Percentiles rank a stretch among this genome's conserved stretches.
These are phyloP conservation scores for Papilio machaon DNA, from an alignment of 1,140 invertebrate species.

Conservation along the genomic window DNA sequence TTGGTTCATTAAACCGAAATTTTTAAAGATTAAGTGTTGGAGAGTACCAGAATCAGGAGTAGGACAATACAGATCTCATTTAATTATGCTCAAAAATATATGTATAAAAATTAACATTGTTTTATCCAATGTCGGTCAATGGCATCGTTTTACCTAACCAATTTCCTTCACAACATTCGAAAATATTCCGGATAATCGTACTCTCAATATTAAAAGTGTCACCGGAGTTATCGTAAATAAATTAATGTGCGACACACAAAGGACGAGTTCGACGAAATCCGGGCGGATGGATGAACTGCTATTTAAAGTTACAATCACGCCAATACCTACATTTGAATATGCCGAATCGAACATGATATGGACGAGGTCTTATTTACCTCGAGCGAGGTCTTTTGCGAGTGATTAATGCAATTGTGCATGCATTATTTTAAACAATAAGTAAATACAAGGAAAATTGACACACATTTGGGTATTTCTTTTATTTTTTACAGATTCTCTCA, in stretches of 20 bases:
- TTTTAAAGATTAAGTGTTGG: no score
- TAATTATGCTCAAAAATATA: background rate
- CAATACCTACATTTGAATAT: constrained; percentile 36
- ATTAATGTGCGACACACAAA: constrained; percentile 15
- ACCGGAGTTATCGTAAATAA: constrained; percentile 1
- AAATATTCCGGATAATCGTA: background rate
- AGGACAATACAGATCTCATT: background rate
- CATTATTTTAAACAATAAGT: constrained; percentile 2
- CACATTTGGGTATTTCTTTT: background rate
- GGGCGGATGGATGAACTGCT: constrained; percentile 32
- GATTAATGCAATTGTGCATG: constrained; percentile 3
- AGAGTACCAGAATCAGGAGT: background rate
- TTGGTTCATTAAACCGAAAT: background rate
- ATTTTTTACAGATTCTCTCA: background rate
- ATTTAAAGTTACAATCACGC: background rate
- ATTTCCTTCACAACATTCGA: background rate
- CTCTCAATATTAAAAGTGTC: background rate
- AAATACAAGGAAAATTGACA: background rate
- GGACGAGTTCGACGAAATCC: constrained; percentile 32
- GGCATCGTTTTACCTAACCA: background rate
- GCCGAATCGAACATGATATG: constrained; percentile 15
- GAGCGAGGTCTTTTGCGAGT: background rate
- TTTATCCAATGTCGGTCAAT: constrained; percentile 4
- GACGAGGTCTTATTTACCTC: constrained; percentile 14
- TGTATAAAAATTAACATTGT: background rate